Evolutionary conservation across 2,888 invertebrate species (phyloP).

Genomic region (Belgica antarctica): DNA sequence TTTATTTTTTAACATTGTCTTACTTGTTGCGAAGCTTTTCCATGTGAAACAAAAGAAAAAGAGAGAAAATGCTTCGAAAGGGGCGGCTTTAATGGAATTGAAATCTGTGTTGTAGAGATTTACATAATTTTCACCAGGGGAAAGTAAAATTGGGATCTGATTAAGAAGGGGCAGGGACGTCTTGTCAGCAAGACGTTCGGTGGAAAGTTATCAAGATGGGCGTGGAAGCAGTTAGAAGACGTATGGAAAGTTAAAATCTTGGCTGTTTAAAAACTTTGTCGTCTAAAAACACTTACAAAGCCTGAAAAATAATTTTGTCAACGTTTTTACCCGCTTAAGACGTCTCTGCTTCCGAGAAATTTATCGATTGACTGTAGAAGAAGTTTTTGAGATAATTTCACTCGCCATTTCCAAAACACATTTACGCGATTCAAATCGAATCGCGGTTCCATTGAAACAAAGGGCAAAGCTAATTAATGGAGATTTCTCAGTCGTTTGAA

Average conservation of each 20-base stretch:
- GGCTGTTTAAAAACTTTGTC: too few relatives aligned
- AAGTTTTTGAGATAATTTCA: not conserved
- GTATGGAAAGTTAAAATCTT: too few relatives aligned
- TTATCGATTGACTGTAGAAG: not conserved
- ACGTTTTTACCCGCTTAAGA: too few relatives aligned
- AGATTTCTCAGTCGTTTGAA: constrained; percentile 1
- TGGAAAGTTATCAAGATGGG: too few relatives aligned
- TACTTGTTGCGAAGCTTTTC: not conserved
- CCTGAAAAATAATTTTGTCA: too few relatives aligned
- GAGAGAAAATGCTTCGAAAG: not conserved
- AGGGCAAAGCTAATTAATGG: not conserved
- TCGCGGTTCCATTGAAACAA: not conserved
- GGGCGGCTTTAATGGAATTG: constrained; percentile 12
- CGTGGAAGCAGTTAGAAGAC: too few relatives aligned
- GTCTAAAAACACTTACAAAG: too few relatives aligned
- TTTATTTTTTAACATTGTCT: not conserved
- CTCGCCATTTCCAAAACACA: not conserved
- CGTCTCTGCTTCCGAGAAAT: too few relatives aligned
- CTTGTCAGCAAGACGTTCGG: too few relatives aligned
- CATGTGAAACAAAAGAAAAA: constrained; percentile 1
- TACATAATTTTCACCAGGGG: not conserved
- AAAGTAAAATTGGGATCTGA: too few relatives aligned
- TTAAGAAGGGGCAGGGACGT: too few relatives aligned
- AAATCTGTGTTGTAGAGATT: not conserved
- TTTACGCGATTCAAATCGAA: constrained; percentile 6